Base-by-base conservation (phyloP, 2,113 vertebrate species). In the Chlorodrepanis virens region DNA sequence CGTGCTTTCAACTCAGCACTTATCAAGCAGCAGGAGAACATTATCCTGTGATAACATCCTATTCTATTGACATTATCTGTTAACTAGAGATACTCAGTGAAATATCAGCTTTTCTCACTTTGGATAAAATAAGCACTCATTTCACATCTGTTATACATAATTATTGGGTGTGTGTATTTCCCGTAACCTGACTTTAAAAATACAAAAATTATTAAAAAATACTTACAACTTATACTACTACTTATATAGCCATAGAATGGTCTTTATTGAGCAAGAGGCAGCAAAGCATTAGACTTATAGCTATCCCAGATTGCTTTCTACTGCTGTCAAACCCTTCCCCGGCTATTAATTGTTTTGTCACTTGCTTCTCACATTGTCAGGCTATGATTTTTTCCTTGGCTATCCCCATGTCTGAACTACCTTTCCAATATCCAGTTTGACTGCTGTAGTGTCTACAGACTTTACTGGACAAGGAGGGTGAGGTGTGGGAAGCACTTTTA, bases 11-110 rank as follows among this genome's bases (percentile, higher is more conserved):
- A 92, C 59, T 95, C 84, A 87, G 94, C 90, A 91, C 89, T 97
- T 93, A 93, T 29, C 53, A 78, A 94, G 79, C 91, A 96, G 94
- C 89, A 89, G 92, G 93, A 96, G 91, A 91, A 93, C 71, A 96
- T 95, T 97, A 90, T 86, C 74, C 47, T 81, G 67, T 93, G 94
- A 92, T 97, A 97, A 95, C 95, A 94, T 86, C 95, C 90, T 92
- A 92, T 76, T 92, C 81, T 89, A 93, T 93, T 96, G 93, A 93
- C 72, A 28, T 95, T 96, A 97, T 94, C 95, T 89, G 91, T 92
- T 97, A 96, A 90, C 92, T 91, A 85, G 84, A 42, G 49, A 93
- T 80, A 88, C 75, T 89, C 94, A 70, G 93, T 9, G 27, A 91
- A 96, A 95, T 77, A 70, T 52, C 70, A 91, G 74, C 77, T 94